Base-by-base conservation (phyloP, 2,888 invertebrate genomes). In the Incurvaria masculella region DNA sequence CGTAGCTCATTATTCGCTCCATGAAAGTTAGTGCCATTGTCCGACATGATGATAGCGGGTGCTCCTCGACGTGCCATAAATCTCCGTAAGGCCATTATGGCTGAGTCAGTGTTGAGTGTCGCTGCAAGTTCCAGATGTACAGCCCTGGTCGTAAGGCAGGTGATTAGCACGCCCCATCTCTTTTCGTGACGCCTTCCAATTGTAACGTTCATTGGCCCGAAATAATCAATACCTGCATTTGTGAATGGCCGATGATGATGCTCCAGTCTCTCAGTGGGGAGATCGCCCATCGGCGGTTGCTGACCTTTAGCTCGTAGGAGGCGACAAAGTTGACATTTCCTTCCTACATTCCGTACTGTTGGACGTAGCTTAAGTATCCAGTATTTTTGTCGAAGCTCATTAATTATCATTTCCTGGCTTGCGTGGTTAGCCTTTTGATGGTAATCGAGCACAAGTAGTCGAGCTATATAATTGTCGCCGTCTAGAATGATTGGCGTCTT, bases 151-250 rank as follows among this genome's bases (percentile, higher is more conserved):
- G 27, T 27, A 10, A 27, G 27, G 14, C 27, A 27, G 10, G 27
- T 40, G 17, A 40, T 11, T 6, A 40, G 17, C 6, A 16, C 40
- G 40, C 11, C 40, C 8, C 14, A 27, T 27, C 27, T 27, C 14
- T 27, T 57, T 10, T 53, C 54, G 6, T 23, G 33, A 39, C 52
- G 44, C 14, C 53, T 47, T 1, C 51, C 50, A n/a, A 51, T 51
- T 1, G 51, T n/a, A 1, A 55, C 51, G 1, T 11, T 38, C n/a
- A 54, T 19, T n/a, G 55, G 53, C 8, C 55, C 55, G 26, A 52
- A 56, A 38, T 52, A 58, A 44, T 57, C 58, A 1, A 56, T 23
- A 0, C 55, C 57, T 5, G 53, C 52, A 39, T 55, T 55, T 2
- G 50, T 42, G 27, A 57, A 56, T 2, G 54, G 54, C 10, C 49